Conservation (phyloP, 2,888 invertebrate species). For the Altica lythri region DNA sequence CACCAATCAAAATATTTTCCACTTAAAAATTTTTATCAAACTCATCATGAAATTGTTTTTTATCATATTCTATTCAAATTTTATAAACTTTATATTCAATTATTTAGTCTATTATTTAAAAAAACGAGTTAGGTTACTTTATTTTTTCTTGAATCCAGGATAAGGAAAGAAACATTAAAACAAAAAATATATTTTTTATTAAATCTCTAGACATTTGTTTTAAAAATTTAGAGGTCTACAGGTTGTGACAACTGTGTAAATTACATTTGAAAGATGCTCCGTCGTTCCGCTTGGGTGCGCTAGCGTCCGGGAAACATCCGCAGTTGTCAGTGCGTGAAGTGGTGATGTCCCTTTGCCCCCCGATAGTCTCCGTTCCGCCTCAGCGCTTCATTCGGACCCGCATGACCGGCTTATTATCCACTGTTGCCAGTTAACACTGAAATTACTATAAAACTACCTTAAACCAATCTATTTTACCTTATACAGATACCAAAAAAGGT, state of each 20-base stretch:
- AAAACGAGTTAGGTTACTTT: too few relatives aligned
- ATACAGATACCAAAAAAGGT: not conserved
- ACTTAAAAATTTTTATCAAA: too few relatives aligned
- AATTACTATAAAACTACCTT: not conserved
- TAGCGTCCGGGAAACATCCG: conserved; percentile 51
- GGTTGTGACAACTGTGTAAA: conserved; percentile 15
- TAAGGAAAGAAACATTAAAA: too few relatives aligned
- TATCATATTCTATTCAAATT: too few relatives aligned
- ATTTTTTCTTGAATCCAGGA: too few relatives aligned
- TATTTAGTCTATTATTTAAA: too few relatives aligned
- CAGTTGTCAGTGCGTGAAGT: conserved; percentile 51
- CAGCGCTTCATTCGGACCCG: conserved; percentile 35
- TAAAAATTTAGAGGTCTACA: conserved; percentile 5
- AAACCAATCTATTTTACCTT: too few relatives aligned
- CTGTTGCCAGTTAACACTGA: not conserved
- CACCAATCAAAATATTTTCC: too few relatives aligned
- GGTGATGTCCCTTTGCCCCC: conserved; percentile 39
- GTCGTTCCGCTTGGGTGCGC: conserved; percentile 49
- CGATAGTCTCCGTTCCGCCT: conserved; percentile 37
- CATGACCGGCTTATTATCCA: conserved; percentile 35
- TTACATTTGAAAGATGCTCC: conserved; percentile 19
- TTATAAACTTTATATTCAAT: too few relatives aligned
- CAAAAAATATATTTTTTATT: too few relatives aligned
- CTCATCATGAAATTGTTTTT: too few relatives aligned
- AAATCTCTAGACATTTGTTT: too few relatives aligned